Conservation (phyloP, 2,797 vertebrate genomes). For the Chaenodraco wilsoni region DNA sequence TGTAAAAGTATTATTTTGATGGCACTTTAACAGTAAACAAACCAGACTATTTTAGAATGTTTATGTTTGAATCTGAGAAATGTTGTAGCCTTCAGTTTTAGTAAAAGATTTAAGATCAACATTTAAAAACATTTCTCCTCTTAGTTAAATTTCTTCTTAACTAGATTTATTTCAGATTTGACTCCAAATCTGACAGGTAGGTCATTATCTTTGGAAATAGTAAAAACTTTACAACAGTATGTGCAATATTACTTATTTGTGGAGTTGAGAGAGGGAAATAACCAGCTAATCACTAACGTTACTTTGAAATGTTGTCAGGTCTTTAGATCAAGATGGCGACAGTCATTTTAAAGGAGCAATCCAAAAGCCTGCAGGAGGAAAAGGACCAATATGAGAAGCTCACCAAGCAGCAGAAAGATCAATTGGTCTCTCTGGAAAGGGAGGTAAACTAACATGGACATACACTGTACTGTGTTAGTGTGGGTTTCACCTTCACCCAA, state of each 20-base stretch:
- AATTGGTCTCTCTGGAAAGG: background rate
- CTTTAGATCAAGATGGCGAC: slow-evolving; percentile 2
- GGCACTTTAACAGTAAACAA: background rate
- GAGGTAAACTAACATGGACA: slow-evolving; percentile 1
- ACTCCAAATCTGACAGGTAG: background rate
- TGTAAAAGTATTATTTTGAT: background rate
- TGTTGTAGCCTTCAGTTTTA: background rate
- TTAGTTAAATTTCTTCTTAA: background rate
- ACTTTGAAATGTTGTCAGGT: background rate
- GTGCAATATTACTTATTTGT: background rate
- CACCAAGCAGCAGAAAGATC: background rate
- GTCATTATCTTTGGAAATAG: background rate
- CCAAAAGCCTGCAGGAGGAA: background rate
- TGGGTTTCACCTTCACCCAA: background rate
- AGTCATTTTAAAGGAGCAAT: background rate
- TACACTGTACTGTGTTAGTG: background rate
- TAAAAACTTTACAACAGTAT: background rate
- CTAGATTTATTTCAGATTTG: background rate
- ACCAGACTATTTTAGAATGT: background rate
- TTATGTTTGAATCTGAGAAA: slow-evolving; percentile 14
- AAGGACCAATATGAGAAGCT: background rate
- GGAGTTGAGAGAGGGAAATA: background rate
- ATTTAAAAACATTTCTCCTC: background rate
- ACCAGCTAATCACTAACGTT: background rate
- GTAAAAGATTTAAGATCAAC: background rate